These are phyloP conservation scores for Andrena trimmerana DNA, from an alignment of 2,888 invertebrate genomes.

Conservation along the genomic window DNA sequence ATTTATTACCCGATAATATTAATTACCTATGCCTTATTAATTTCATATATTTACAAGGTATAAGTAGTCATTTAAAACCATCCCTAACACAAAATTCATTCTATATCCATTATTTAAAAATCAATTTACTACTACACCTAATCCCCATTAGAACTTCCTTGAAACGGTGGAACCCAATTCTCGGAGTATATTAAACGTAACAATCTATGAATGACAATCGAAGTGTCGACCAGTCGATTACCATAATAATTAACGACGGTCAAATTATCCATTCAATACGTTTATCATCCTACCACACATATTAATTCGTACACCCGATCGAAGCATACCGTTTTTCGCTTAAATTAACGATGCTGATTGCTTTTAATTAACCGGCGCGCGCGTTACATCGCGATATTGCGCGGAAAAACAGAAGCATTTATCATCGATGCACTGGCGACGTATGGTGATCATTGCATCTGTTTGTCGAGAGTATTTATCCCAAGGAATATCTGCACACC, in stretches of 20 bases:
- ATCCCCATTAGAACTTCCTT: too few species aligned
- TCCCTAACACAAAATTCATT: too few species aligned
- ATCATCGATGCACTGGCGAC: background rate
- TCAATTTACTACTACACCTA: background rate
- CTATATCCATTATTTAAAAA: background rate
- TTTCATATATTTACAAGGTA: background rate
- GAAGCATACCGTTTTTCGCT: constrained; percentile 21
- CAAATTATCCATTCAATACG: background rate
- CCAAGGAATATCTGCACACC: background rate
- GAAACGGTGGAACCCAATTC: too few species aligned
- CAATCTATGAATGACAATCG: constrained; percentile 20
- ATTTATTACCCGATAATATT: background rate
- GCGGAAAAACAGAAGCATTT: constrained; percentile 1
- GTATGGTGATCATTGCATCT: background rate
- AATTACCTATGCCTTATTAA: background rate
- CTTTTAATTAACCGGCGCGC: constrained; percentile 10
- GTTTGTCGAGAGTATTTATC: background rate
- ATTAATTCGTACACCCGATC: background rate
- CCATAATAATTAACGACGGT: background rate
- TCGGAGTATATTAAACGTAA: background rate
- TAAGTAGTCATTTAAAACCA: too few species aligned
- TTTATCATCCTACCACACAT: constrained; percentile 5
- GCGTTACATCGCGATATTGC: background rate
- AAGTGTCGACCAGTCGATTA: constrained; percentile 5
- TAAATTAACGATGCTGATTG: constrained; percentile 15